A percentile compares a stretch with the other conserved stretches of the same genome.
Conservation (phyloP, 2,888 invertebrate species). For the Trichopoda pennipes region DNA sequence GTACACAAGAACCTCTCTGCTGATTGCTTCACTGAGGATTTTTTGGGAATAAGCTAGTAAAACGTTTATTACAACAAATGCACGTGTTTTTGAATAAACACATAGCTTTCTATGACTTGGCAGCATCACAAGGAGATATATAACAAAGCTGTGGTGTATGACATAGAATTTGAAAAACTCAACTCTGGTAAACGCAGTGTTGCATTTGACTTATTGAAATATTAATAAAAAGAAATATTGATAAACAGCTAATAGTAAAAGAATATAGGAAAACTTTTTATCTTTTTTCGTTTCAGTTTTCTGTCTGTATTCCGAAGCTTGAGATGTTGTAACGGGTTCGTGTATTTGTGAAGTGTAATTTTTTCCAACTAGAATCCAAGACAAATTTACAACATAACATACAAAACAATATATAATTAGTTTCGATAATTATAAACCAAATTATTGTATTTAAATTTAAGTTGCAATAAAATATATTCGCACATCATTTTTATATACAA, state of each 20-base stretch:
- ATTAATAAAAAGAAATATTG: neutral
- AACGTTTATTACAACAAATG: slow-evolving; percentile 47
- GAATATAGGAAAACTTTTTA: slow-evolving; percentile 46
- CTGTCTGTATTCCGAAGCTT: slow-evolving; percentile 63
- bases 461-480: slow-evolving; percentile 49
- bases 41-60: slow-evolving; percentile 16
- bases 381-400: slow-evolving; percentile 31
- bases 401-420: slow-evolving; percentile 40
- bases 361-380: slow-evolving; percentile 42
- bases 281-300: slow-evolving; percentile 62
- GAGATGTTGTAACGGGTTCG: slow-evolving; percentile 59
- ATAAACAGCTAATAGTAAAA: slow-evolving; percentile 18
- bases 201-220: neutral
- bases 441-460: slow-evolving; percentile 51
- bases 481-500: slow-evolving; percentile 60
- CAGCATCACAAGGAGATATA: neutral
- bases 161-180: neutral
- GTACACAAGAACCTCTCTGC: slow-evolving; percentile 78
- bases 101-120: neutral
- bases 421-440: slow-evolving; percentile 49
- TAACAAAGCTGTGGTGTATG: neutral
- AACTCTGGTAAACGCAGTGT: neutral
- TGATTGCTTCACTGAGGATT: slow-evolving; percentile 80
- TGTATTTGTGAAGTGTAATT: slow-evolving; percentile 55
- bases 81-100: slow-evolving; percentile 47